Base-by-base conservation (phyloP, 2,113 vertebrate genomes). In the Bujurquina vittata region DNA sequence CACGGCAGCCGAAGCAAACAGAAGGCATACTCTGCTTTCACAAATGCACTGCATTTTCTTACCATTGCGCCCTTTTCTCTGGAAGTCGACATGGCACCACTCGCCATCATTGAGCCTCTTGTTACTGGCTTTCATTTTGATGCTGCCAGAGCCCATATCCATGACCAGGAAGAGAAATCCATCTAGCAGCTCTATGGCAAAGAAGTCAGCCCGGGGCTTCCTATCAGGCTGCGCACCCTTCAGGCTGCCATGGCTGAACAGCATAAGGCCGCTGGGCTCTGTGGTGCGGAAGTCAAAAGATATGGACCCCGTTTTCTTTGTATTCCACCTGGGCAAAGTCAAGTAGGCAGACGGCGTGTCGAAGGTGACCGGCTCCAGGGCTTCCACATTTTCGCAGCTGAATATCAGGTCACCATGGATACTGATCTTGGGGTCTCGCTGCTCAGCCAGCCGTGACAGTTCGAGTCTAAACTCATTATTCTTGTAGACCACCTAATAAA, bases 381-480 rank as follows among this genome's bases (percentile, higher is more conserved):
- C 96, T 1, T 97, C 96, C 88, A 98, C 97, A 1, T 96, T 95
- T 91, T 98, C 96, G 8, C 98, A 99, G 89, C 95, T 95, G 95
- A 98, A 99, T 26, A 96, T 93, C 89, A 99, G 90, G 72, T 98
- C 97, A 3, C 98, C 98, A 72, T 97, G 97, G 87, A 98, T 94
- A 87, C 96, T 96, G 95, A 99, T 96, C 91, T 95, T 97, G 22
- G 96, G 95, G 94, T 98, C 97, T 1, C 94, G 96, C 85, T 96
- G 96, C 75, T 97, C 97, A 10, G 98, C 98, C 91, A 99, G 94
- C 9, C 95, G 97, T 15, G 98, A 99, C 26, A 99, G 95, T 56
- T 98, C 97, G 94, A 99, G 95, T 91, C 97, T 96, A 91, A 98
- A 98, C 94, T 99, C 98, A 22, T 98, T 99, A 95, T 99, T 99